A percentile compares a stretch with the other conserved stretches of the same genome.
phyloP scores from a whole-genome alignment of 2,113 vertebrate species.

The Ageneiosus marmoratus region DNA sequence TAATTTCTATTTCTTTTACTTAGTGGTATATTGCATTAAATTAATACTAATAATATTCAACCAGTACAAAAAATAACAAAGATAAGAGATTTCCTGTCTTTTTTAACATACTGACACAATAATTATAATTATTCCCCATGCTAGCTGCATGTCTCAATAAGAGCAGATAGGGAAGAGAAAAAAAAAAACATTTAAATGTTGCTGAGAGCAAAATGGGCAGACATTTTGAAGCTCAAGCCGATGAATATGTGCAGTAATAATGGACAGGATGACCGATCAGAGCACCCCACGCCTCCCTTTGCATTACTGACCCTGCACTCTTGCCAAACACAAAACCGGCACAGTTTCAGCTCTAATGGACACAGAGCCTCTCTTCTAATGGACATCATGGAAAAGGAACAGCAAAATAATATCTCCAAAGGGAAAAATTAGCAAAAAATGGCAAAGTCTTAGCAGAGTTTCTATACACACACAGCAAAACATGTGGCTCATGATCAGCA shows the following conservation, averaged over 20 bases:
- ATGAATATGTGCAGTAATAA: background rate
- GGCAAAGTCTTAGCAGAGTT: background rate
- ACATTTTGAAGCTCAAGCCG: background rate
- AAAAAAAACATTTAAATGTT: background rate
- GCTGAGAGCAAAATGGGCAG: background rate
- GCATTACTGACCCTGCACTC: background rate
- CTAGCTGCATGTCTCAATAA: background rate
- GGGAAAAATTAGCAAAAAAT: background rate
- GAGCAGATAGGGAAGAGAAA: background rate
- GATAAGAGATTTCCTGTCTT: background rate
- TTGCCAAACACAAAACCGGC: background rate
- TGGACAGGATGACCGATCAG: background rate
- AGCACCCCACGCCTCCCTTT: background rate
- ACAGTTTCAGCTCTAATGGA: background rate
- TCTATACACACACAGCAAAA: background rate
- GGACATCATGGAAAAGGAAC: background rate
- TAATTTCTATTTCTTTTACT: too few species aligned
- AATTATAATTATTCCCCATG: background rate
- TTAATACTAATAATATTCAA: background rate
- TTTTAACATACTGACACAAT: background rate
- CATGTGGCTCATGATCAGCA: background rate
- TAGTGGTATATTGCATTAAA: too few species aligned
- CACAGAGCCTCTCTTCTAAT: conserved; percentile 15
- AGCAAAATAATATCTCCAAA: background rate
- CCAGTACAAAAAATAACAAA: background rate